Evolutionary conservation across 2,888 invertebrate species (phyloP).

Genomic region (Cylloceria caligata): DNA sequence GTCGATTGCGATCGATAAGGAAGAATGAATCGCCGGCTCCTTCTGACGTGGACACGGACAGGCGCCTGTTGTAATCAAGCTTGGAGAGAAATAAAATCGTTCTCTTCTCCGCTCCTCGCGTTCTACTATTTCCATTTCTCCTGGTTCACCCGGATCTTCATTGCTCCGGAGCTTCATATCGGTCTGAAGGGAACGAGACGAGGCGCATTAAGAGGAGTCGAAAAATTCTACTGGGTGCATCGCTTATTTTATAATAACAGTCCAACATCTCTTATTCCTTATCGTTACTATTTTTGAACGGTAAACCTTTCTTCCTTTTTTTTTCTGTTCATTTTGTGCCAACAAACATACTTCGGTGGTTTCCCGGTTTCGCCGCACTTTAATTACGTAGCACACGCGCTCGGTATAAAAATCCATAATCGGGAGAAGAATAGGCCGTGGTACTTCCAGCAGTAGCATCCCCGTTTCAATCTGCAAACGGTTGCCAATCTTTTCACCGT

Average conservation of each 20-base stretch:
- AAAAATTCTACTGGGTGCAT: constrained; percentile 17
- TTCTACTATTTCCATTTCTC: constrained; percentile 37
- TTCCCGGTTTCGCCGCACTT: constrained; percentile 19
- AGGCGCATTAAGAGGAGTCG: not conserved
- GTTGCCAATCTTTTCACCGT: constrained; percentile 50
- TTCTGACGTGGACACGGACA: constrained; percentile 22
- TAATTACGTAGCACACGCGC: constrained; percentile 21
- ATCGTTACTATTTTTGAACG: constrained; percentile 31
- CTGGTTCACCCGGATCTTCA: not conserved
- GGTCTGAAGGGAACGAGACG: constrained; percentile 10
- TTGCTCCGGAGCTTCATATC: not conserved
- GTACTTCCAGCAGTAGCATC: constrained; percentile 20
- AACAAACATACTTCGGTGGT: constrained; percentile 10
- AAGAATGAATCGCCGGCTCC: constrained; percentile 15
- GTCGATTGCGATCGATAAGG: constrained; percentile 32
- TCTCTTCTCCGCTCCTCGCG: not conserved
- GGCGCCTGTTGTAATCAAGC: constrained; percentile 36
- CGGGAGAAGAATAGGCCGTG: constrained; percentile 25
- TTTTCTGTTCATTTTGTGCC: not conserved
- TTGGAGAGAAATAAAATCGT: constrained; percentile 26
- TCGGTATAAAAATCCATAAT: constrained; percentile 48
- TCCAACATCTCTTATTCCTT: constrained; percentile 1
- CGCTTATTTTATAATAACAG: constrained; percentile 20
- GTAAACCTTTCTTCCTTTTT: constrained; percentile 22
- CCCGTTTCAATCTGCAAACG: constrained; percentile 50